These are phyloP conservation scores for Endotricha flammealis DNA, from an alignment of 2,888 invertebrate species.

Conservation along the genomic window DNA sequence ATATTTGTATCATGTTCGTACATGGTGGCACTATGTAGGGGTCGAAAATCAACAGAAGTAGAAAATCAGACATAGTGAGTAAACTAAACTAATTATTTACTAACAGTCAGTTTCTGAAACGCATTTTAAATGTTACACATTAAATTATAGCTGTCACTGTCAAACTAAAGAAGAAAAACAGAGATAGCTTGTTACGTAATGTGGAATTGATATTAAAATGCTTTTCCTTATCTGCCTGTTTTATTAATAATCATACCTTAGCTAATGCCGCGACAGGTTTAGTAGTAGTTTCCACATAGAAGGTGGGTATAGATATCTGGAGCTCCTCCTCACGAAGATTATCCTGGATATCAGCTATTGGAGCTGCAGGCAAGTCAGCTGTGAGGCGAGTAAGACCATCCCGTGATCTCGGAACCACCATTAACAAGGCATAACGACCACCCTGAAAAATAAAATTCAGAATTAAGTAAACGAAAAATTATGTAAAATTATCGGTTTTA, in stretches of 20 bases:
- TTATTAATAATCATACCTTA: conserved; percentile 54
- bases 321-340: conserved; percentile 61
- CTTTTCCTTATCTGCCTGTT: neutral
- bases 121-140: too few relatives aligned
- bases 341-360: conserved; percentile 62
- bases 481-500: conserved; percentile 1
- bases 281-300: conserved; percentile 81
- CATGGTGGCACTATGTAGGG: too few relatives aligned
- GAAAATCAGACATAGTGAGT: too few relatives aligned
- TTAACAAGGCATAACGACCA: conserved; percentile 75
- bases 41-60: too few relatives aligned
- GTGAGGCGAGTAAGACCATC: conserved; percentile 77
- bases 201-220: neutral
- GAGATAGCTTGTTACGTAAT: too few relatives aligned
- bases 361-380: conserved; percentile 69
- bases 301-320: conserved; percentile 77
- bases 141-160: too few relatives aligned
- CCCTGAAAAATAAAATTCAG: too few relatives aligned
- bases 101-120: too few relatives aligned
- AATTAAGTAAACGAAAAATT: too few relatives aligned
- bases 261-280: conserved; percentile 79
- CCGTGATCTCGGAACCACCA: conserved; percentile 77
- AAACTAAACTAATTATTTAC: too few relatives aligned
- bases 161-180: too few relatives aligned
- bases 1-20: too few relatives aligned